Evolutionary conservation across 2,888 invertebrate genomes (phyloP).

Genomic region (Tenthredo livida): DNA sequence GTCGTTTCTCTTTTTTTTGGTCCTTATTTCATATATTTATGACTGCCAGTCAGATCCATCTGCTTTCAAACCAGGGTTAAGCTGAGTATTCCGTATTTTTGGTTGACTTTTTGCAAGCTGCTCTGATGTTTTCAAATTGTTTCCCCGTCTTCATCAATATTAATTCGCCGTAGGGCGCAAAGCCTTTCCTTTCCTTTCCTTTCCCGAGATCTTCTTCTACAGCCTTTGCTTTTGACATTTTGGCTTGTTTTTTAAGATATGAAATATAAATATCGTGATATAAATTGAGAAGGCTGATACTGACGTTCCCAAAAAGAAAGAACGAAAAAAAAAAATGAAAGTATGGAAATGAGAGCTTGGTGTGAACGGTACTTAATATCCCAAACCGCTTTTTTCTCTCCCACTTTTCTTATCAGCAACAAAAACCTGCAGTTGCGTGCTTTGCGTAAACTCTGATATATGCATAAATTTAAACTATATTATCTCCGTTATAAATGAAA

Average conservation of each 20-base stretch:
- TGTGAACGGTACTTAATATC: slow-evolving; percentile 16
- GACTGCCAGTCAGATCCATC: background rate
- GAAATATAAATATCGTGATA: slow-evolving; percentile 28
- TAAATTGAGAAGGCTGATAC: slow-evolving; percentile 7
- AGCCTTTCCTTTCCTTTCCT: background rate
- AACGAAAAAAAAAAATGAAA: background rate
- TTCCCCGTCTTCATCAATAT: slow-evolving; percentile 28
- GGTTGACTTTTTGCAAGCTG: background rate
- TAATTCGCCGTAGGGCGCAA: slow-evolving; percentile 20
- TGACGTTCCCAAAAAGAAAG: background rate
- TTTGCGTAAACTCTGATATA: background rate
- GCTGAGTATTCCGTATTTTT: slow-evolving; percentile 1
- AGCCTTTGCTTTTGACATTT: slow-evolving; percentile 8
- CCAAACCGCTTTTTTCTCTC: background rate
- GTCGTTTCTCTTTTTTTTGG: background rate
- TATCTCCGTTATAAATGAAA: background rate
- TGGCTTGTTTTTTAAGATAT: background rate
- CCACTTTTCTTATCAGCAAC: slow-evolving; percentile 18
- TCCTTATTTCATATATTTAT: background rate
- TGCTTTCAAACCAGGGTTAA: slow-evolving; percentile 8
- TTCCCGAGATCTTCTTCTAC: background rate
- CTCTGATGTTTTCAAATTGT: background rate
- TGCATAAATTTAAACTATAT: background rate
- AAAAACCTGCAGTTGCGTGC: slow-evolving; percentile 34
- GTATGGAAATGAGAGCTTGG: slow-evolving; percentile 12